Conservation (phyloP, 2,888 invertebrate species). For the Dastarcus helophoroides region DNA sequence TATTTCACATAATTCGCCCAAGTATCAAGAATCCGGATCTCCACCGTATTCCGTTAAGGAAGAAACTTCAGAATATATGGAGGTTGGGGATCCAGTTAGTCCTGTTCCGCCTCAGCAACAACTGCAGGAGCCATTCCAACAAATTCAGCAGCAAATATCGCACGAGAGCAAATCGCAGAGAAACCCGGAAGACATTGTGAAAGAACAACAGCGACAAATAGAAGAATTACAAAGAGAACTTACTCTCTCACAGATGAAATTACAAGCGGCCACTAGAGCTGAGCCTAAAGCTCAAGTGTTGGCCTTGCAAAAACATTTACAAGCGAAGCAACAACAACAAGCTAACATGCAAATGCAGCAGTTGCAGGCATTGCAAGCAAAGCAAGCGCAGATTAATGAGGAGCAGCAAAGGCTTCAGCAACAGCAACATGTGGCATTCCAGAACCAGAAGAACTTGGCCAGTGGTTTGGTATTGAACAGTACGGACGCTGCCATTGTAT, state of each 20-base stretch:
- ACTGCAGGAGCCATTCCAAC: slow-evolving; percentile 24
- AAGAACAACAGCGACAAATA: slow-evolving; percentile 77
- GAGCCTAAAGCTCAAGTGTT: slow-evolving; percentile 33
- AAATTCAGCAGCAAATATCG: slow-evolving; percentile 19
- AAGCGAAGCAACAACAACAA: slow-evolving; percentile 36
- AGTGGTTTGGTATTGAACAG: slow-evolving; percentile 54
- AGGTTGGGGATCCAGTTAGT: slow-evolving; percentile 39
- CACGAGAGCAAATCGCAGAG: slow-evolving; percentile 13
- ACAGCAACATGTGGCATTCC: slow-evolving; percentile 37
- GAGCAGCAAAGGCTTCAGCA: slow-evolving; percentile 41
- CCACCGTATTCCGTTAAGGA: slow-evolving; percentile 25
- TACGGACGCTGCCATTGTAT: slow-evolving; percentile 42
- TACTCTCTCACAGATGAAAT: slow-evolving; percentile 64
- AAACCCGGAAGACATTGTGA: slow-evolving; percentile 57
- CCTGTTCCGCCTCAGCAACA: slow-evolving; percentile 29
- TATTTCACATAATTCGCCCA: slow-evolving; percentile 37
- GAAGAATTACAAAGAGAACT: slow-evolving; percentile 76
- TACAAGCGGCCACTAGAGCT: slow-evolving; percentile 47
- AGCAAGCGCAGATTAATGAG: slow-evolving; percentile 30
- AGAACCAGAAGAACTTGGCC: slow-evolving; percentile 35
- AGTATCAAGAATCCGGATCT: slow-evolving; percentile 35
- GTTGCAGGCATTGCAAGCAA: slow-evolving; percentile 52
- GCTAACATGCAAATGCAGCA: slow-evolving; percentile 47
- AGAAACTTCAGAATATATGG: slow-evolving; percentile 31
- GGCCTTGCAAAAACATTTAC: slow-evolving; percentile 32